Evolutionary conservation across 2,113 vertebrate genomes (phyloP).

Genomic region (Pangasianodon gigas): DNA sequence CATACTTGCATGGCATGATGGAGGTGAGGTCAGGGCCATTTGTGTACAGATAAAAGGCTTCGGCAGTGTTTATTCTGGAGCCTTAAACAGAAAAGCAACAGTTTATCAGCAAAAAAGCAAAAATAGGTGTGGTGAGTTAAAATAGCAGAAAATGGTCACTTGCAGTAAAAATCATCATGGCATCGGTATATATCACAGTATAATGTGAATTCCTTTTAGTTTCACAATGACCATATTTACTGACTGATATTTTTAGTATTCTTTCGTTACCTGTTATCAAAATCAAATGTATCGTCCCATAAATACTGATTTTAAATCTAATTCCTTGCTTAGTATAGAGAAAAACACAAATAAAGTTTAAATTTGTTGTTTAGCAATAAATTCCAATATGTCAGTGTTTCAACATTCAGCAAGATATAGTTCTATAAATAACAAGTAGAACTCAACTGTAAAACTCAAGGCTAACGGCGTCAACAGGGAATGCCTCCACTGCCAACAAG

Average conservation of each 20-base stretch:
- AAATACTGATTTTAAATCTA: neutral
- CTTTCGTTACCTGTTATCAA: neutral
- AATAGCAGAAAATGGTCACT: neutral
- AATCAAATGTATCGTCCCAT: neutral
- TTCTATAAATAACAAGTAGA: no score
- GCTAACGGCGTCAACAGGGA: no score
- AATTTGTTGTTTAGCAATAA: no score
- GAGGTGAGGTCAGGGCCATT: slow-evolving; percentile 91
- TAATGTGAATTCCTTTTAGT: no score
- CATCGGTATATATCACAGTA: no score
- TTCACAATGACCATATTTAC: neutral
- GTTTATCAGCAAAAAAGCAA: neutral
- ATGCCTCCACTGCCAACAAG: no score
- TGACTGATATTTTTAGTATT: neutral
- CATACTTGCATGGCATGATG: slow-evolving; percentile 95
- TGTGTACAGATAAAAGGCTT: slow-evolving; percentile 89
- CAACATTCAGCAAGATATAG: no score
- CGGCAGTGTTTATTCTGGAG: slow-evolving; percentile 84
- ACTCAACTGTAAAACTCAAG: no score
- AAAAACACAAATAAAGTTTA: neutral
- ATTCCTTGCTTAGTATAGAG: neutral
- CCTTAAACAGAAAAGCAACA: slow-evolving; percentile 71
- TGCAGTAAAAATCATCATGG: neutral
- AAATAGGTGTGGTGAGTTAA: neutral
- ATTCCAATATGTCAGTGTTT: no score